Percentiles rank a stretch among this genome's conserved stretches.
Evolutionary conservation across 2,797 vertebrate genomes (phyloP).

Genomic region (Halcyon leucocephala): DNA sequence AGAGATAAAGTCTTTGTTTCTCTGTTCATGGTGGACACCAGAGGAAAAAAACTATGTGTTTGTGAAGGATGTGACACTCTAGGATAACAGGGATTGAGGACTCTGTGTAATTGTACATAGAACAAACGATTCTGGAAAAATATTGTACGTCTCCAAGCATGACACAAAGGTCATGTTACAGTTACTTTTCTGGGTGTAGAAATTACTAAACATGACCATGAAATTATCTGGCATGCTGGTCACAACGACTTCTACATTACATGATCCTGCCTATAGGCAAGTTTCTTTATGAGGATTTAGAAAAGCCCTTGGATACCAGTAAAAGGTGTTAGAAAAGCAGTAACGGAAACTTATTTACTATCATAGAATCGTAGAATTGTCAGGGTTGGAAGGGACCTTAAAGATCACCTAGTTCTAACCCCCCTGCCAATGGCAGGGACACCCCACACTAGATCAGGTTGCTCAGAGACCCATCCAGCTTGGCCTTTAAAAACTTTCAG

Average conservation of each 20-base stretch:
- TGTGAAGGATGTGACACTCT: background rate
- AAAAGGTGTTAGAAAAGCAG: background rate
- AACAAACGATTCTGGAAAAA: background rate
- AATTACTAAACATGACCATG: background rate
- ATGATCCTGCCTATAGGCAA: background rate
- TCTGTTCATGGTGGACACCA: background rate
- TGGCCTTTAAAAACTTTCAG: no score
- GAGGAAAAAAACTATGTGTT: background rate
- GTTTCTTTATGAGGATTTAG: background rate
- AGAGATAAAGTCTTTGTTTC: background rate
- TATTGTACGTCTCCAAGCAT: background rate
- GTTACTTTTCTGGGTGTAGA: background rate
- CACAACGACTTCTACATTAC: background rate
- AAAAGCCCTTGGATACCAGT: background rate
- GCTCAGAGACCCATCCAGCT: no score
- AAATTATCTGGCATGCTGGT: background rate
- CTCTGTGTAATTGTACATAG: background rate
- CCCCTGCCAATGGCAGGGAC: no score
- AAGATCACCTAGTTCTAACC: no score
- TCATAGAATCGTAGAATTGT: no score
- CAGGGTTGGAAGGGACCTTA: no score
- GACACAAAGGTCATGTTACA: background rate
- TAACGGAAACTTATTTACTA: background rate
- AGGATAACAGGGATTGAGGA: background rate
- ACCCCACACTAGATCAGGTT: no score